Evolutionary conservation across 2,113 vertebrate genomes (phyloP).

Genomic region (Apaloderma vittatum): DNA sequence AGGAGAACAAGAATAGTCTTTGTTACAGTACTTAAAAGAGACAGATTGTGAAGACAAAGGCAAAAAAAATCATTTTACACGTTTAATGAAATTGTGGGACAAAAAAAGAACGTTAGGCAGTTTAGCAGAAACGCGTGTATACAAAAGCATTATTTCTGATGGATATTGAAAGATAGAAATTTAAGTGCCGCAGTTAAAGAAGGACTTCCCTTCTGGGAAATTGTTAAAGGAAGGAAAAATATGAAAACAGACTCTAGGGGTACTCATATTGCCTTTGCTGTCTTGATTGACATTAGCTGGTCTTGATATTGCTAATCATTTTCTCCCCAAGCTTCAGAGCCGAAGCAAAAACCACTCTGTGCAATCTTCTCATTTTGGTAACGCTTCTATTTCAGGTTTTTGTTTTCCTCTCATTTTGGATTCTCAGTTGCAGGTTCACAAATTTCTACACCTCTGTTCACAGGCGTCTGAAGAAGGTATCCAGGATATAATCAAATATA

Average conservation of each 20-base stretch:
- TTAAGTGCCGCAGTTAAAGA: not conserved
- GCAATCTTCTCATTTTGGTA: not conserved
- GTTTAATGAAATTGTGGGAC: slow-evolving; percentile 8
- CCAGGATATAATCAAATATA: not conserved
- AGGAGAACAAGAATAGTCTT: slow-evolving; percentile 18
- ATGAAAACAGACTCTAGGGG: not conserved
- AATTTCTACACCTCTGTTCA: not conserved
- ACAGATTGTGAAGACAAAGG: slow-evolving; percentile 25
- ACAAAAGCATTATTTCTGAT: not conserved
- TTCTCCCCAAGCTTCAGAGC: not conserved
- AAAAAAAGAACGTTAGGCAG: slow-evolving; percentile 3
- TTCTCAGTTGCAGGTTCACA: slow-evolving; percentile 24
- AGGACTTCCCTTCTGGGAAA: not conserved
- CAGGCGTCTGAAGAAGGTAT: not conserved
- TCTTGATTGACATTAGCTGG: not conserved
- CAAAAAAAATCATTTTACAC: not conserved
- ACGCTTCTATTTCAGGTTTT: not conserved
- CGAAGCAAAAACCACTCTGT: not conserved
- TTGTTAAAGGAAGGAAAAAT: not conserved
- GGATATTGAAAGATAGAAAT: not conserved
- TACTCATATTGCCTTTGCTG: not conserved
- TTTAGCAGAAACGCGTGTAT: not conserved
- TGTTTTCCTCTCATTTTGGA: not conserved
- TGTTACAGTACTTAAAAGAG: slow-evolving; percentile 1
- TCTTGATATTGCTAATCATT: slow-evolving; percentile 1